Evolutionary conservation across 1,140 invertebrate species (phyloP).

Genomic region (Zelostemma sp.): DNA sequence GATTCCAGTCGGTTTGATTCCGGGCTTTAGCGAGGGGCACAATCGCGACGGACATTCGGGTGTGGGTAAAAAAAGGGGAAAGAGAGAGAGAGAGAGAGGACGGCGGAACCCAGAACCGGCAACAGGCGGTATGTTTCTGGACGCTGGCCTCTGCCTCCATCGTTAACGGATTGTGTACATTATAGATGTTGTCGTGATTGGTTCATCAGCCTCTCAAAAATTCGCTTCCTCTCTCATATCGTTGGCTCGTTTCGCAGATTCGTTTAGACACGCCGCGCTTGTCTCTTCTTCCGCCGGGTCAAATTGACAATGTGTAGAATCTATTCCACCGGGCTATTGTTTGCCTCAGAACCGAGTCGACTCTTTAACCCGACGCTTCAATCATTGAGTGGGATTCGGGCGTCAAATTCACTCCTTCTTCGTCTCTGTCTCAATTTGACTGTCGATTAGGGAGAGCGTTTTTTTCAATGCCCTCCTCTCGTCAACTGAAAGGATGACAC

Average conservation of each 20-base stretch:
- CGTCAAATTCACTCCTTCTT: slow-evolving; percentile 11
- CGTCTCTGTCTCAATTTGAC: slow-evolving; percentile 15
- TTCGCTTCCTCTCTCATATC: slow-evolving; percentile 29
- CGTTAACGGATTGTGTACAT: slow-evolving; percentile 65
- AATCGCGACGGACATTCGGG: slow-evolving; percentile 15
- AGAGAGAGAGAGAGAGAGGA: slow-evolving; percentile 12
- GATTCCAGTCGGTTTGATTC: slow-evolving; percentile 32
- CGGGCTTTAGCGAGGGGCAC: slow-evolving; percentile 11
- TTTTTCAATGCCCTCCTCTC: not conserved
- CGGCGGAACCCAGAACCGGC: slow-evolving; percentile 10
- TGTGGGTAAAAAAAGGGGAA: not conserved
- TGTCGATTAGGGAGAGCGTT: slow-evolving; percentile 22
- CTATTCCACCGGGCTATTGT: slow-evolving; percentile 14
- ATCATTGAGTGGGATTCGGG: slow-evolving; percentile 19
- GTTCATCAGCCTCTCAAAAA: slow-evolving; percentile 64
- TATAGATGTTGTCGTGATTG: slow-evolving; percentile 64
- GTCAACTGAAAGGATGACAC: slow-evolving; percentile 9
- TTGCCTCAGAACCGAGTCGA: slow-evolving; percentile 23
- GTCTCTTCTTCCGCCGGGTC: slow-evolving; percentile 1
- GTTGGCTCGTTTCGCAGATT: slow-evolving; percentile 35
- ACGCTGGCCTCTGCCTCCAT: slow-evolving; percentile 35
- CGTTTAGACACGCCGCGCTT: slow-evolving; percentile 20
- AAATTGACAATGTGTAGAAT: slow-evolving; percentile 25
- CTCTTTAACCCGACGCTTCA: slow-evolving; percentile 23
- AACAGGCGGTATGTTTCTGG: slow-evolving; percentile 35